A percentile compares a stretch with the other conserved stretches of the same genome.
These are phyloP conservation scores for Colius striatus DNA, from an alignment of 2,113 vertebrate species.

Conservation along the genomic window DNA sequence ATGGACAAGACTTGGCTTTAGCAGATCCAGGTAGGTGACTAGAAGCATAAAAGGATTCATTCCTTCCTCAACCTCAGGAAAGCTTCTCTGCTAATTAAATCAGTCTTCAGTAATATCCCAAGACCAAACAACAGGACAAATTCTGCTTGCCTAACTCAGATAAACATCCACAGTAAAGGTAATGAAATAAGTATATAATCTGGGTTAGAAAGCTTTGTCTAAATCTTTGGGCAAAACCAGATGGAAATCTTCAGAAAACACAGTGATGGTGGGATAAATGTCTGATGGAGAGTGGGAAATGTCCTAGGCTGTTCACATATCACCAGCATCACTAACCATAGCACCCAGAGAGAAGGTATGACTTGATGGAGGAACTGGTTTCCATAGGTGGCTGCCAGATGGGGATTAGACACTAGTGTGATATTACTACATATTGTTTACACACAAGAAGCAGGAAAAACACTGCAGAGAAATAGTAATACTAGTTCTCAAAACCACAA, in stretches of 20 bases:
- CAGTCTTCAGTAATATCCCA: not conserved
- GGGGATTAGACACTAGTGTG: not conserved
- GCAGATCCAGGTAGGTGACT: not conserved
- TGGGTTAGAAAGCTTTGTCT: not conserved
- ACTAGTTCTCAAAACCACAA: not conserved
- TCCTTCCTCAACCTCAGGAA: not conserved
- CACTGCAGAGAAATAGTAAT: not conserved
- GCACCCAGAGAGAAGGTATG: not conserved
- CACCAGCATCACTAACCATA: not conserved
- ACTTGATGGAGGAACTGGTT: not conserved
- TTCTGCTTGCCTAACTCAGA: not conserved
- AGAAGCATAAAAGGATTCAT: not conserved
- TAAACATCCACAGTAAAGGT: not conserved
- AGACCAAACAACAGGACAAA: not conserved
- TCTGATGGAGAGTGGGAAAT: not conserved
- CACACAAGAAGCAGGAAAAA: not conserved
- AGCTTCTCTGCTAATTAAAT: not conserved
- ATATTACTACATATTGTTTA: not conserved
- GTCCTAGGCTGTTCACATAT: not conserved
- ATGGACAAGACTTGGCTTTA: not conserved
- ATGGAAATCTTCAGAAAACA: not conserved
- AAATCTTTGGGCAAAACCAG: not conserved
- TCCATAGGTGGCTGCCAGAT: not conserved
- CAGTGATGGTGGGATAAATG: not conserved
- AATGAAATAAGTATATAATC: not conserved